Percentiles rank a stretch among this genome's conserved stretches.
Conservation (phyloP, 2,797 vertebrate species). For the Oreochromis grahami region DNA sequence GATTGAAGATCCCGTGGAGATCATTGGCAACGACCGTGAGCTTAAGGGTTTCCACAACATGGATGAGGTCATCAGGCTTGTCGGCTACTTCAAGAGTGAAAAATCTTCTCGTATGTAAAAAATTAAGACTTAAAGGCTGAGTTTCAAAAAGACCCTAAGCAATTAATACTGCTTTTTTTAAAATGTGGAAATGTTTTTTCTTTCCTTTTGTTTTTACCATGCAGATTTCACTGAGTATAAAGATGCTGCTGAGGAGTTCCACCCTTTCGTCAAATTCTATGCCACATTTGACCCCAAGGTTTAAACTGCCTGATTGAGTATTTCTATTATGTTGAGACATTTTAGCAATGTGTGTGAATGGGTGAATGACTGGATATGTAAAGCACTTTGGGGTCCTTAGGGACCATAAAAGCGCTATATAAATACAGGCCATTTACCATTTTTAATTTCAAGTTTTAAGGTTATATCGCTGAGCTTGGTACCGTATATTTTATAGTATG, state of each 20-base stretch:
- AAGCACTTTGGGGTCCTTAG: too few species aligned
- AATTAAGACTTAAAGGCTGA: background rate
- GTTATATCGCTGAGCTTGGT: background rate
- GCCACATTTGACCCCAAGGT: conserved; percentile 90
- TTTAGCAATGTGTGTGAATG: background rate
- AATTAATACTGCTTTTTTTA: background rate
- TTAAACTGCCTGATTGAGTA: background rate
- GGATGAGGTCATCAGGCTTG: conserved; percentile 87
- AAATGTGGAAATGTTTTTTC: background rate
- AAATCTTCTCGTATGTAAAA: conserved; percentile 81
- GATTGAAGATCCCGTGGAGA: conserved; percentile 89
- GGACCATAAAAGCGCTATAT: too few species aligned
- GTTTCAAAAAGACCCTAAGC: background rate
- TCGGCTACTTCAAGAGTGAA: conserved; percentile 88
- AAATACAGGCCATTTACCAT: too few species aligned
- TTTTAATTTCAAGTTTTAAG: background rate
- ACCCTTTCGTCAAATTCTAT: conserved; percentile 90
- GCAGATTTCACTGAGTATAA: conserved; percentile 86
- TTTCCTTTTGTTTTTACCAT: background rate
- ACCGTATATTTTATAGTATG: background rate
- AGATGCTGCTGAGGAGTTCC: conserved; percentile 88
- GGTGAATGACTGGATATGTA: too few species aligned
- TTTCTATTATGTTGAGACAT: background rate
- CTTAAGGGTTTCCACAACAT: conserved; percentile 87
- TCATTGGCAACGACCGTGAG: conserved; percentile 86